phyloP scores from a whole-genome alignment of 1,140 invertebrate genomes.

The Rhopalosiphum padi region DNA sequence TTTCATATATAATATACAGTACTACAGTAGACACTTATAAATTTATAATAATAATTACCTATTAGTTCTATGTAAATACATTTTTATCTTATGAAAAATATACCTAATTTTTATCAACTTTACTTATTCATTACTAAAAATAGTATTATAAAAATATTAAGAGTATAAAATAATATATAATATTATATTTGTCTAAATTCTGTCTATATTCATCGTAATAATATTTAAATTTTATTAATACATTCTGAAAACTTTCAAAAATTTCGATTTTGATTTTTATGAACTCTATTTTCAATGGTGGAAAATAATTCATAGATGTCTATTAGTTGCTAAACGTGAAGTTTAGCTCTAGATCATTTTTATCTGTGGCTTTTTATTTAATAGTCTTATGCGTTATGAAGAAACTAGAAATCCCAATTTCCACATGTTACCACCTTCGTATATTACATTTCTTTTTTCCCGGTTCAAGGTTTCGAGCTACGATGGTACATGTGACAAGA shows the following conservation, averaged over 20 bases:
- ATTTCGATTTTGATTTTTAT: neutral
- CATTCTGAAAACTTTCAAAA: neutral
- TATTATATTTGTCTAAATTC: neutral
- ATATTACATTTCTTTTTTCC: neutral
- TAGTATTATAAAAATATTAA: neutral
- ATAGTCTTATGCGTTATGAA: neutral
- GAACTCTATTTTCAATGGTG: neutral
- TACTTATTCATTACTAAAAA: neutral
- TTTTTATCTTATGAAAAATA: neutral
- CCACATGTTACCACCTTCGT: neutral
- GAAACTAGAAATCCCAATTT: conserved; percentile 34
- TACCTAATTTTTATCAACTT: neutral
- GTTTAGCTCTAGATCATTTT: neutral
- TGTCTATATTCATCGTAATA: neutral
- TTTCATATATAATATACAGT: too few species aligned
- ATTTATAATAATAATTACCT: neutral
- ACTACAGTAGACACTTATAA: neutral
- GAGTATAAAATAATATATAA: too few species aligned
- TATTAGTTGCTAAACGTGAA: neutral
- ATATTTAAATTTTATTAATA: neutral
- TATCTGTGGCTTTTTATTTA: neutral
- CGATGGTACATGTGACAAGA: conserved; percentile 7
- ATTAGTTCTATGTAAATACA: too few species aligned
- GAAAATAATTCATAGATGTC: neutral
- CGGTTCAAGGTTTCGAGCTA: neutral